phyloP scores from a whole-genome alignment of 92 coral and sea anemone genomes.

The Epizoanthus stellaris region DNA sequence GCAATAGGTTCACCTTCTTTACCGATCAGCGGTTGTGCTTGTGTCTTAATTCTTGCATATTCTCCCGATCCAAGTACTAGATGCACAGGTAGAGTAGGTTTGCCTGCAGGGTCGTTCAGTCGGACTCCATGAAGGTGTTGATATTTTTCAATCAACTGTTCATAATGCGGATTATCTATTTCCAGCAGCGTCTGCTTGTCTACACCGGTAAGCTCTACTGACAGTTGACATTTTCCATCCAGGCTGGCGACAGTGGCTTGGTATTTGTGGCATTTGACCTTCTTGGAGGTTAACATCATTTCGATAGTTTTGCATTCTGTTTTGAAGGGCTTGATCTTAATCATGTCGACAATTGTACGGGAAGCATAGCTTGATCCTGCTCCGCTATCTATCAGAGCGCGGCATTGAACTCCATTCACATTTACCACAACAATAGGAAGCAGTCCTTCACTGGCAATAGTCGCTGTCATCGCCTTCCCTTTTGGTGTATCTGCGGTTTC shows the following conservation, averaged over 20 bases:
- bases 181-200: conserved; percentile 17
- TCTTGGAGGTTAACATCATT: background rate
- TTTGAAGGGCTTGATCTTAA: conserved; percentile 8
- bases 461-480: conserved; percentile 3
- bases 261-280: background rate
- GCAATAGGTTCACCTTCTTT: conserved; percentile 29
- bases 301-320: background rate
- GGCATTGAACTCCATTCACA: conserved; percentile 6
- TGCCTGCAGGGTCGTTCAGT: conserved; percentile 17
- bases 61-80: conserved; percentile 33
- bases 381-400: conserved; percentile 13
- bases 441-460: conserved; percentile 5
- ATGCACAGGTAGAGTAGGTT: conserved; percentile 27
- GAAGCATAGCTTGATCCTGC: conserved; percentile 19
- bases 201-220: conserved; percentile 14
- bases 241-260: conserved; percentile 2
- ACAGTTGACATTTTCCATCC: background rate
- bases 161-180: conserved; percentile 37
- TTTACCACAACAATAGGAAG: conserved; percentile 18
- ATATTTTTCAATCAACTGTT: conserved; percentile 2
- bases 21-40: conserved; percentile 9
- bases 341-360: conserved; percentile 2
- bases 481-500: background rate
- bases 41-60: conserved; percentile 38
- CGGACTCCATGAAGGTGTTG: background rate